Conservation (phyloP, 2,888 invertebrate genomes). For the Mylabris sibirica region DNA sequence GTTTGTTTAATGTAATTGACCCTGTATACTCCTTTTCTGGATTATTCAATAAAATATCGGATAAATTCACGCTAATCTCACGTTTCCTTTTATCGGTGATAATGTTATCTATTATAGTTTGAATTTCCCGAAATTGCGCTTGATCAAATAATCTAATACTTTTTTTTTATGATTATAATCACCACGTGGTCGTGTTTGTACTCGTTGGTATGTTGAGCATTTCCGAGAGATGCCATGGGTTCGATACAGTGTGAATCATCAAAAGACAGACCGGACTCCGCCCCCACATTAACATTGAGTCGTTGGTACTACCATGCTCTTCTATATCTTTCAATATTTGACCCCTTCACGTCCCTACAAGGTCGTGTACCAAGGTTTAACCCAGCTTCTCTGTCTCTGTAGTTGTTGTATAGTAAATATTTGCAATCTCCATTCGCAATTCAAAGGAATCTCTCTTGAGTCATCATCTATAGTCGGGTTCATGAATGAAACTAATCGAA, state of each 20-base stretch:
- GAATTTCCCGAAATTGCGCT: conserved; percentile 1
- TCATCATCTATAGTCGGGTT: conserved; percentile 34
- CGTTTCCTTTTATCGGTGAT: background rate
- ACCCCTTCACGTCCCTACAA: conserved; percentile 27
- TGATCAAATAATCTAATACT: background rate
- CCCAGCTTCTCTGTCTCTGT: background rate
- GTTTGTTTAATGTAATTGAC: background rate
- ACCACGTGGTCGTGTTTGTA: background rate
- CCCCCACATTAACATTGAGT: conserved; percentile 13
- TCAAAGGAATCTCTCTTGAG: conserved; percentile 33
- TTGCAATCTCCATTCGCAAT: conserved; percentile 22
- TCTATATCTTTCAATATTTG: conserved; percentile 7
- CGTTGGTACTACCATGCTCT: conserved; percentile 23
- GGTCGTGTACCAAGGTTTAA: conserved; percentile 34
- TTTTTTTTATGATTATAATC: background rate
- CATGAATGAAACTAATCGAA: conserved; percentile 35
- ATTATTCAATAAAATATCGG: conserved; percentile 1
- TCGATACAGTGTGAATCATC: conserved; percentile 23
- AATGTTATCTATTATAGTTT: background rate
- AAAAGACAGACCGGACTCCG: conserved; percentile 26
- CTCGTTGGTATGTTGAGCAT: conserved; percentile 32
- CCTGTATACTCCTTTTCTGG: conserved; percentile 8
- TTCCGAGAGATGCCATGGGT: conserved; percentile 23
- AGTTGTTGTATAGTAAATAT: conserved; percentile 20
- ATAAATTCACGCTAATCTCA: background rate